phyloP scores from a whole-genome alignment of 1,140 invertebrate genomes.

The Drosophila neocordata region DNA sequence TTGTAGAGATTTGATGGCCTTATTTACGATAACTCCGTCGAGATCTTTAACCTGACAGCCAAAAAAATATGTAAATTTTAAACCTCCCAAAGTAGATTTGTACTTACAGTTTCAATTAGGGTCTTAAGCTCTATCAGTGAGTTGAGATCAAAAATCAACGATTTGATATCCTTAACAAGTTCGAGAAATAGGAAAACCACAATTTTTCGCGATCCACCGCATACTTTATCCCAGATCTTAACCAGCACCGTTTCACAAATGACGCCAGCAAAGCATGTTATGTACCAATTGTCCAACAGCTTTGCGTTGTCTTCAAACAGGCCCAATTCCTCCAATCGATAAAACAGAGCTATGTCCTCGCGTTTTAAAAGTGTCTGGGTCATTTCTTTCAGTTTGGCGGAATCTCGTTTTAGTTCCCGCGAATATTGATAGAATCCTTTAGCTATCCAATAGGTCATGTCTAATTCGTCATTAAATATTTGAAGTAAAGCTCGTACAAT shows the following conservation, averaged over 20 bases:
- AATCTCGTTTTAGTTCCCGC: conserved; percentile 86
- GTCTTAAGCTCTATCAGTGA: conserved; percentile 57
- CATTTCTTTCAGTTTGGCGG: conserved; percentile 86
- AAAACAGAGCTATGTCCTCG: conserved; percentile 88
- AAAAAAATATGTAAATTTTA: too few relatives aligned
- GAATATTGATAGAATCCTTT: conserved; percentile 88
- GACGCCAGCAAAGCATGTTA: conserved; percentile 90
- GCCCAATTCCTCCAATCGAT: conserved; percentile 85
- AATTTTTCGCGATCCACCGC: conserved; percentile 92
- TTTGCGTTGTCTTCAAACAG: conserved; percentile 84
- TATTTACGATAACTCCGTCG: conserved; percentile 86
- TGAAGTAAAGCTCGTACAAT: conserved; percentile 88
- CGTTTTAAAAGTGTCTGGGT: conserved; percentile 87
- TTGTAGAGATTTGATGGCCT: conserved; percentile 89
- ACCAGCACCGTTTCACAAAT: conserved; percentile 89
- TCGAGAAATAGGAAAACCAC: conserved; percentile 90
- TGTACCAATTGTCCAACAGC: conserved; percentile 90
- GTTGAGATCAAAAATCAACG: conserved; percentile 50
- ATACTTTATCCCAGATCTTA: conserved; percentile 94
- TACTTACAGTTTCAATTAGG: conserved; percentile 65
- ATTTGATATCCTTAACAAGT: conserved; percentile 86
- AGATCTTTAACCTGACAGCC: conserved; percentile 72
- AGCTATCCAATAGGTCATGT: conserved; percentile 89
- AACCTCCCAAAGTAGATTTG: too few relatives aligned
- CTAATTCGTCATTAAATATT: conserved; percentile 88